Evolutionary conservation across 2,113 vertebrate genomes (phyloP), one percentile per base, ranked within the genome.

Genomic region (Gadus chalcogrammus): DNA sequence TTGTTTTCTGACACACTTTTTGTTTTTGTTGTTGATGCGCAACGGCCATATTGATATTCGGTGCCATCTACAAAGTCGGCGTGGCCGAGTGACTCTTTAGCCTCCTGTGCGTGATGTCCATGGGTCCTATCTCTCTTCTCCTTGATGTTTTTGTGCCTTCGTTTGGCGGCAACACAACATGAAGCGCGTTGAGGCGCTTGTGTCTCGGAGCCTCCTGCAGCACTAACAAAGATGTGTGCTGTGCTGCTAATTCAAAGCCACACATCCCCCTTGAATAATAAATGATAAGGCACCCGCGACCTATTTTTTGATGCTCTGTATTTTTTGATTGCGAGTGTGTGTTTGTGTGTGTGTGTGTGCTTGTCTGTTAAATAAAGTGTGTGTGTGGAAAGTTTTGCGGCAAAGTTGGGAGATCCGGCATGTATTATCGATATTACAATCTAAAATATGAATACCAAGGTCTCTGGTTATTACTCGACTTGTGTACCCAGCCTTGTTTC

Each of bases 201-300:
- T 48, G 42, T 64, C 61, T 15, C 73, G 78, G 72, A 77, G 64
- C 69, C 35, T 74, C 73, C 60, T 80, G 63, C 75, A 77, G 4
- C 64, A 4, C 66, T 81, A 84, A 78, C 81, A 64, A 87, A 87
- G 79, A 85, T 73, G 72, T 61, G 76, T 81, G 83, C 77, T 72
- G 70, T 75, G 60, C 60, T 78, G 75, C 78, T 86, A 78, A 85
- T 88, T 84, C 80, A 84, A 80, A 86, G 83, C 76, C 72, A 79
- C 68, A 78, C 76, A 74, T 71, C 55, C 28, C 38, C 62, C 20
- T 78, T 88, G 75, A 84, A 82, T 88, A 83, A 88, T 87, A 52
- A 76, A 85, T 81, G 71, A 82, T 71, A 75, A 64, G 68, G 76
- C 70, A 55, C 20, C 15, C 65, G 72, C 77, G 72, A 74, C 77